Percentiles rank a stretch among this genome's conserved stretches.
phyloP scores from a whole-genome alignment of 1,140 invertebrate genomes.

The Ganaspis sp. region DNA sequence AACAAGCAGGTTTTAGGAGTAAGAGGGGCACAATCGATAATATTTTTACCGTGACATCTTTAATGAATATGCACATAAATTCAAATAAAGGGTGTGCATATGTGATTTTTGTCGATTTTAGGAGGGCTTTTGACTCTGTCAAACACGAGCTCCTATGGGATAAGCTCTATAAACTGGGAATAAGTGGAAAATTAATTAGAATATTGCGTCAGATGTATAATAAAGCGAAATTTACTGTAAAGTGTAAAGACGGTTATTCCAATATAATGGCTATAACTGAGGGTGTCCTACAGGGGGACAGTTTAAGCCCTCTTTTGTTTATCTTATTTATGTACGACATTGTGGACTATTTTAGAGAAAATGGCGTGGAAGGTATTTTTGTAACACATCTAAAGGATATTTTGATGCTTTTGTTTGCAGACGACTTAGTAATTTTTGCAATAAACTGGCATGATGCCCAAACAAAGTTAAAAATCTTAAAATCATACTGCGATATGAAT shows the following conservation, averaged over 20 bases:
- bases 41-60: slow-evolving; percentile 43
- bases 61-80: slow-evolving; percentile 42
- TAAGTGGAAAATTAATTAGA: slow-evolving; percentile 50
- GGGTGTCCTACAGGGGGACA: no score
- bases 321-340: slow-evolving; percentile 50
- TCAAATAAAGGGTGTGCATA: slow-evolving; percentile 37
- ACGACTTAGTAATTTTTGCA: slow-evolving; percentile 12
- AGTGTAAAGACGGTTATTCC: slow-evolving; percentile 29
- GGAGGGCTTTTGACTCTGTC: slow-evolving; percentile 43
- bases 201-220: slow-evolving; percentile 49
- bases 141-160: slow-evolving; percentile 48
- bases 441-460: slow-evolving; percentile 18
- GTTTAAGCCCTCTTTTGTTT: slow-evolving; percentile 47
- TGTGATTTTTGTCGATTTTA: slow-evolving; percentile 42
- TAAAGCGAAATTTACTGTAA: slow-evolving; percentile 40
- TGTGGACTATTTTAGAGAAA: slow-evolving; percentile 32
- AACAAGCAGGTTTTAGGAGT: slow-evolving; percentile 48
- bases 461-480: background rate
- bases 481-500: background rate
- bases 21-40: slow-evolving; percentile 44
- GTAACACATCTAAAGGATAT: slow-evolving; percentile 21
- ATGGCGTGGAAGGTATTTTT: slow-evolving; percentile 27
- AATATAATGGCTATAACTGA: background rate
- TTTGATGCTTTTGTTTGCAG: slow-evolving; percentile 21
- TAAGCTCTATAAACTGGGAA: slow-evolving; percentile 48